A percentile compares a stretch with the other conserved stretches of the same genome.
These are phyloP conservation scores for Bombylius major DNA, from an alignment of 2,888 invertebrate species.

Conservation along the genomic window DNA sequence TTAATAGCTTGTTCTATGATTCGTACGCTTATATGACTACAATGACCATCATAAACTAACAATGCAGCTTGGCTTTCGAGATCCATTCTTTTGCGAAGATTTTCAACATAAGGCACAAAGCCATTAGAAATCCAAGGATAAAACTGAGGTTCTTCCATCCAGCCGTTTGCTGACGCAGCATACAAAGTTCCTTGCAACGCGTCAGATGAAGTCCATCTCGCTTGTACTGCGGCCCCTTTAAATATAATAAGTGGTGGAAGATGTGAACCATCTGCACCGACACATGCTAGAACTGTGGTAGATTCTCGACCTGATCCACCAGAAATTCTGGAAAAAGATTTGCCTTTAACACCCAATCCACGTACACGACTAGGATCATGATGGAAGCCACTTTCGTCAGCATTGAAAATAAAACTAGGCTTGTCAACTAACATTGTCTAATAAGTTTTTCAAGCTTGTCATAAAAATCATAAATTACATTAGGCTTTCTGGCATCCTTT, in stretches of 20 bases:
- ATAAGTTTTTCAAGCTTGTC: neutral
- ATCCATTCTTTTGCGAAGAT: neutral
- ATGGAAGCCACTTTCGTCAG: constrained; percentile 4
- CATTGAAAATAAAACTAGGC: neutral
- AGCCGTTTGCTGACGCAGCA: constrained; percentile 4
- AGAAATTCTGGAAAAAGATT: constrained; percentile 1
- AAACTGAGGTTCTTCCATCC: constrained; percentile 5
- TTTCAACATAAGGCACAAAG: constrained; percentile 1
- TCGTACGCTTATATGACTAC: constrained; percentile 5
- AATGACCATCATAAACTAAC: constrained; percentile 4
- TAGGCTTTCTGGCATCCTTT: neutral
- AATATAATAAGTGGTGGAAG: constrained; percentile 5
- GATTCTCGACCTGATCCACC: constrained; percentile 4
- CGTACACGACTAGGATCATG: constrained; percentile 6
- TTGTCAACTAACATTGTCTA: neutral
- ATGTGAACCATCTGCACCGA: neutral
- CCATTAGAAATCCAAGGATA: constrained; percentile 2
- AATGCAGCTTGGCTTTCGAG: constrained; percentile 1
- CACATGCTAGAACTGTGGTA: constrained; percentile 7
- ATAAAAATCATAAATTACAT: neutral
- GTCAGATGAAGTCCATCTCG: constrained; percentile 1
- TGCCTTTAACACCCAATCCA: constrained; percentile 3
- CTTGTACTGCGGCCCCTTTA: constrained; percentile 5
- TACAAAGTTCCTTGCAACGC: constrained; percentile 5
- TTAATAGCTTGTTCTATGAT: constrained; percentile 2